These are phyloP conservation scores for Anastrepha obliqua DNA, from an alignment of 1,140 invertebrate genomes.

Conservation along the genomic window DNA sequence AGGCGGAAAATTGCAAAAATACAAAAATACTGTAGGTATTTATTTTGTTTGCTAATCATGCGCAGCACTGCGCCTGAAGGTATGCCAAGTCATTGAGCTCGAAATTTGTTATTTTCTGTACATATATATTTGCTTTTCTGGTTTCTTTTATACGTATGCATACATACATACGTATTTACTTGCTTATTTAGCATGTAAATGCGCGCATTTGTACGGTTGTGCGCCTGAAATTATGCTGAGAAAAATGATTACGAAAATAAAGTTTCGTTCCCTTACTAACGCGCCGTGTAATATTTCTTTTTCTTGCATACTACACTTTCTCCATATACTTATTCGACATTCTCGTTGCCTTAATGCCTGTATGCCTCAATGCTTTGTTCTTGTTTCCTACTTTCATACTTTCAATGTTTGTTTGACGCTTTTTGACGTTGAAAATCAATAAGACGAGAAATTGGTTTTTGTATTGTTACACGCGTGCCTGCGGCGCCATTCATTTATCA, in stretches of 20 bases:
- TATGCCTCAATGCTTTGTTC: too few species aligned
- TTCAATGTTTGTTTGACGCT: neutral
- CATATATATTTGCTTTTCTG: neutral
- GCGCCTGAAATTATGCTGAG: constrained; percentile 8
- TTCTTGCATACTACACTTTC: neutral
- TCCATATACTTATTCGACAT: neutral
- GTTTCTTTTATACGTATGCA: neutral
- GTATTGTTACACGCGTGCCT: constrained; percentile 18
- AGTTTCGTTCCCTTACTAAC: neutral
- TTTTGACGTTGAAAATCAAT: constrained; percentile 42
- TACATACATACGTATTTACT: neutral
- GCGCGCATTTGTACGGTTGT: constrained; percentile 3
- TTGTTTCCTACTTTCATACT: too few species aligned
- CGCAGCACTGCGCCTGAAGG: neutral
- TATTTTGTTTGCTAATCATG: constrained; percentile 40
- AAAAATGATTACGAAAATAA: constrained; percentile 36
- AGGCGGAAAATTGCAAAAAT: constrained; percentile 10
- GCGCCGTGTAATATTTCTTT: neutral
- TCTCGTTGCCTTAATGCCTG: neutral
- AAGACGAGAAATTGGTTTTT: constrained; percentile 43
- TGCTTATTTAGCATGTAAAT: neutral
- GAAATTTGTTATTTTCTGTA: constrained; percentile 9
- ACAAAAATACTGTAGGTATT: neutral
- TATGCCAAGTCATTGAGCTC: constrained; percentile 17
- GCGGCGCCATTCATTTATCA: constrained; percentile 38